Evolutionary conservation across 2,113 vertebrate genomes (phyloP).

Genomic region (Microcebus tavaratra): DNA sequence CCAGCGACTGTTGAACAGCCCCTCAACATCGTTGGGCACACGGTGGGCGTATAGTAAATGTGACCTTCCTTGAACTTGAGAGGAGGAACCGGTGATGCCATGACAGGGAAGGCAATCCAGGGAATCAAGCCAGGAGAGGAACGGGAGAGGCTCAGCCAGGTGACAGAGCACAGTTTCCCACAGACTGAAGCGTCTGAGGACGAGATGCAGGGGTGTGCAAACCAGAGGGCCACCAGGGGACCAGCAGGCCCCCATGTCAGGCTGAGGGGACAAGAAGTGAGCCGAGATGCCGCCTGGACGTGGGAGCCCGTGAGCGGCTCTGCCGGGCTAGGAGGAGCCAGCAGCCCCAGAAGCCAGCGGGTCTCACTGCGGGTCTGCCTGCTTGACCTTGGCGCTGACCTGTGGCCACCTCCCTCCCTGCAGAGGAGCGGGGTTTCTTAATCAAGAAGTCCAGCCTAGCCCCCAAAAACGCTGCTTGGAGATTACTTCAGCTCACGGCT

Average conservation of each 20-base stretch:
- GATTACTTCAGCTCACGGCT: not conserved
- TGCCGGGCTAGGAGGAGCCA: not conserved
- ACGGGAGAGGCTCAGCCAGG: not conserved
- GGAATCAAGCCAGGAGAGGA: not conserved
- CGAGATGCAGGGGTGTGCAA: not conserved
- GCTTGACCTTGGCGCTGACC: slow-evolving; percentile 73
- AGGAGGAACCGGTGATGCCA: not conserved
- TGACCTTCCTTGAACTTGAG: slow-evolving; percentile 68
- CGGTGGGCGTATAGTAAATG: not conserved
- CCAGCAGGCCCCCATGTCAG: not conserved
- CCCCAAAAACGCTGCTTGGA: not conserved
- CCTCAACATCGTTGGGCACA: not conserved
- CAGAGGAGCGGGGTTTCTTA: not conserved
- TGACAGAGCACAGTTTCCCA: not conserved
- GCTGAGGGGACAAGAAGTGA: not conserved
- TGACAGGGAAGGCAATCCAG: not conserved
- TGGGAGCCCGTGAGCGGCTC: not conserved
- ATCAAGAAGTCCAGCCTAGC: not conserved
- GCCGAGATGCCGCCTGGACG: not conserved
- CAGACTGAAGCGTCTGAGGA: not conserved
- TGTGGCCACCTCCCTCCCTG: not conserved
- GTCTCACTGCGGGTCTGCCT: not conserved
- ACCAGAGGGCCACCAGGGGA: not conserved
- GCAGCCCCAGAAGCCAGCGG: not conserved
- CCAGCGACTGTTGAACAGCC: not conserved